Base-by-base conservation (phyloP, 2,113 vertebrate genomes). In the Oryzias curvinotus region DNA sequence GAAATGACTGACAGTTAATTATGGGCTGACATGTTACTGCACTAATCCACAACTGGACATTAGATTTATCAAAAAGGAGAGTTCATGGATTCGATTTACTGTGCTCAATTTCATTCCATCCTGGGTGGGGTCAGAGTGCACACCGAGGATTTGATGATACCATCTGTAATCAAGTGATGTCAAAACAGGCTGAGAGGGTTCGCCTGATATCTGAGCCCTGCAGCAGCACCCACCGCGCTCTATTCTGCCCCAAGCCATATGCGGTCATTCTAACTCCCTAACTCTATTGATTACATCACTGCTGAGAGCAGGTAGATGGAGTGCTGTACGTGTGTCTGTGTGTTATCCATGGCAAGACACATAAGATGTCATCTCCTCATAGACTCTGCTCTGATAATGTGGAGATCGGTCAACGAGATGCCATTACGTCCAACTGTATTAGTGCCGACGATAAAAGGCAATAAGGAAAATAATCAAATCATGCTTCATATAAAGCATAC, bases 121-220 rank as follows among this genome's bases (percentile, higher is more conserved):
- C 43, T 46, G 49, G 64, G 16, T 7, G 18, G 81, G 69, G 84
- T 86, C 80, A 85, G 68, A 79, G 82, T 68, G 84, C 70, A 83
- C n/a, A 65, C 49, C 51, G 50, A 25, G 51, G 59, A 78, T 80
- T 71, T 64, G 54, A 80, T 67, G 82, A 79, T 75, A 70, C 41
- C 65, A 75, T 83, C 80, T 59, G 61, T 82, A 83, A 85, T 81
- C 69, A 78, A 72, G 53, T 59, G 68, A 68, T 78, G 71, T 83
- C 52, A 71, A 68, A 82, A 75, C 49, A 60, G 57, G 15, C 70
- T 12, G 62, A 70, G 52, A 71, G 54, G 47, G 46, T 41, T 26
- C 7, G 14, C 52, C 17, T 23, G 26, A 72, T 45, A 82, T 73
- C 66, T 67, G 47, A 62, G 67, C 58, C 42, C 56, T 44, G 60